Evolutionary conservation across 2,113 vertebrate species (phyloP), one percentile per base, ranked within the genome.

Genomic region (Hippoglossus stenolepis): DNA sequence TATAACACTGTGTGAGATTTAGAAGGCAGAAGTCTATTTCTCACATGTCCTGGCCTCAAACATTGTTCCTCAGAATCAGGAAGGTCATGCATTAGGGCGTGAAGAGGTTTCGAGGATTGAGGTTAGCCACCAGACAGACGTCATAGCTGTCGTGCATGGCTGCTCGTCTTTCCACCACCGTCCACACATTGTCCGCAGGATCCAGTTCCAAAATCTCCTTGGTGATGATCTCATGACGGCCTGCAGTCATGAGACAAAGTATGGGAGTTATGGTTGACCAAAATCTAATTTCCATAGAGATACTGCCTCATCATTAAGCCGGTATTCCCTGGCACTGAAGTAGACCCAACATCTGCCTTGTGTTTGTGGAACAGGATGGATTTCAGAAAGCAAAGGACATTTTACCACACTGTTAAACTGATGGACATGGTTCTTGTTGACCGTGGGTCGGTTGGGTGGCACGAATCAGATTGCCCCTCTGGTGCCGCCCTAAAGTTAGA

Each of bases 121-220:
- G 94, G 65, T 94, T 95, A 49, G 96, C 96, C 64, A 98, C 96
- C 4, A 98, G 93, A 70, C 97, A 98, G 60, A 97, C 95, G 0
- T 97, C 96, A 0, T 98, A 98, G 84, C 90, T 95, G 91, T 98
- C 96, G 0, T 96, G 96, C 97, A 98, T 96, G 82, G 96, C 95
- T 80, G 94, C 95, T 0, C 95, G 70, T 64, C 94, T 58, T 65
- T 96, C 96, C 35, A 95, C 94, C 31, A 96, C 94, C 0, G 96
- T 97, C 97, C 97, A 98, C 73, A 94, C 95, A 83, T 96, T 96
- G 83, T 97, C 95, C 93, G 94, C 96, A 0, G 96, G 96, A 54
- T 97, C 95, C 85, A 98, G 77, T 79, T 96, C 95, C 24, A 97
- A 75, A 86, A 98, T 96, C 91, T 97, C 96, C 85, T 97, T 98